A percentile compares a stretch with the other conserved stretches of the same genome.
Conservation (phyloP, 2,888 invertebrate species). For the Stictocephala bisonia region DNA sequence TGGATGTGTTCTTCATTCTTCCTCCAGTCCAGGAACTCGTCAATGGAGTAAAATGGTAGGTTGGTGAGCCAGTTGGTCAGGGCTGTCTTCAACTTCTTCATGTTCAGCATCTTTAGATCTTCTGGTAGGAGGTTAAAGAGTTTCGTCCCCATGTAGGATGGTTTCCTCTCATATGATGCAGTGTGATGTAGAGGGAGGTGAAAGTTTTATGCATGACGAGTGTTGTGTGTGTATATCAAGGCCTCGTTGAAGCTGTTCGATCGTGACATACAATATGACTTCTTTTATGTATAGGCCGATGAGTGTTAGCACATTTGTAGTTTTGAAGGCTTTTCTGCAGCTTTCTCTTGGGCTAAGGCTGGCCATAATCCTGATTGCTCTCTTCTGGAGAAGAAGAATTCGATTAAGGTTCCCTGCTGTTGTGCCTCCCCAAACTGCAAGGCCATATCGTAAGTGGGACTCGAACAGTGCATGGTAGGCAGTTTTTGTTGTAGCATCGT, state of each 20-base stretch:
- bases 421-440: no score
- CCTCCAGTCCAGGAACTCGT: conserved; percentile 1
- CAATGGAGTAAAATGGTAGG: conserved; percentile 1
- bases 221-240: neutral
- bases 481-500: no score
- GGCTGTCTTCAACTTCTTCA: neutral
- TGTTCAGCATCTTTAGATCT: neutral
- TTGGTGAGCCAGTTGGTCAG: neutral
- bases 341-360: no score
- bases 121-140: neutral
- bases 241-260: neutral
- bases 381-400: no score
- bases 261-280: neutral
- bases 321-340: no score
- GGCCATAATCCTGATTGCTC: no score
- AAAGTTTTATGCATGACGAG: neutral
- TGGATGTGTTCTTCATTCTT: neutral
- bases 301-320: no score
- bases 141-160: neutral
- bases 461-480: no score
- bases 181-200: neutral
- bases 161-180: neutral
- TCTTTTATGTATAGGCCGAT: neutral
- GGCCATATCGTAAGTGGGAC: no score
- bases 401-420: no score